Base-by-base conservation (phyloP, 2,797 vertebrate species). In the Pyrocephalus nanus region DNA sequence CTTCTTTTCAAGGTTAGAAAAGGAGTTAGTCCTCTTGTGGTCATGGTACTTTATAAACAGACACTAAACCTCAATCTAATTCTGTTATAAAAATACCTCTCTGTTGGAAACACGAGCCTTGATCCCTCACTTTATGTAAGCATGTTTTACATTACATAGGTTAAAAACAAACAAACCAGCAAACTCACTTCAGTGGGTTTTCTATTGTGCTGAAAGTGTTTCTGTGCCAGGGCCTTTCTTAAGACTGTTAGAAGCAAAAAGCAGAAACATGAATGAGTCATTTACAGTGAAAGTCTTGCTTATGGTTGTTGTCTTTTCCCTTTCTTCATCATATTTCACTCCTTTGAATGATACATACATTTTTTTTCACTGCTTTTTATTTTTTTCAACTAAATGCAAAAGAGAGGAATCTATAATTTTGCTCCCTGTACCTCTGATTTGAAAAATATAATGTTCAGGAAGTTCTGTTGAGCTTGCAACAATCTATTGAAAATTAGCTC, bases 401-500 rank as follows among this genome's bases (percentile, higher is more conserved):
- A 51, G 70, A 93, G 34, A 70, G 6, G 13, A 75, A 51, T 85
- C 32, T 81, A 27, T 51, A 27, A 38, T 77, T 96, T 83, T 62
- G 5, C 15, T 91, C 51, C 14, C 15, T 81, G 18, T 79, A 54
- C 85, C 57, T 65, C 74, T 79, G 58, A 90, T 64, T 61, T 32
- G 42, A 89, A 96, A 89, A 89, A 95, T 76, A 55, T 11, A 79
- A 92, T 54, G 30, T 55, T 86, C 70, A 85, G 86, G 70, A 93
- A 92, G 76, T 92, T 91, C 58, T 66, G 80, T 91, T 92, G 78
- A 93, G 93, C 34, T 94, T 91, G 51, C 80, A 77, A 86, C 51
- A 69, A 78, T 84, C 65, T 62, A 45, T 66, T 91, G 91, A 81
- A 94, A 95, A 95, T 90, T 77, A 95, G 67, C 65, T 80, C 71